Evolutionary conservation across 2,797 vertebrate genomes (phyloP), one percentile per base, ranked within the genome.

Genomic region (Tragelaphus oryx): DNA sequence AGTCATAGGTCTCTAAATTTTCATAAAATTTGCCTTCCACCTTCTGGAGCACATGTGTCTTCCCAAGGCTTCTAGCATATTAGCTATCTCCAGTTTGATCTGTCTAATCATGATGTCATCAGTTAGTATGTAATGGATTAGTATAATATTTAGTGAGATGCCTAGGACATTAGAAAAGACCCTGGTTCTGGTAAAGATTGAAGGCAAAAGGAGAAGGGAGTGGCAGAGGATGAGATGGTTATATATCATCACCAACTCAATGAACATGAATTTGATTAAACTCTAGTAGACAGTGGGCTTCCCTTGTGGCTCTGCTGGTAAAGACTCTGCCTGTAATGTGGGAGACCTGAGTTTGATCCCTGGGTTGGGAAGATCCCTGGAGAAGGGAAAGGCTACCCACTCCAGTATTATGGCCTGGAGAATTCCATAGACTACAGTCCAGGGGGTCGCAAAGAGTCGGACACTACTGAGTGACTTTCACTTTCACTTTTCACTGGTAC

Each of bases 391-490:
- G 17, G 18, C 62, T 68, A 68, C n/a, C n/a, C 62, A 68, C 18
- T 22, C 62, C 18, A 22, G 62, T 68, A 37, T 22, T 68, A n/a
- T 68, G 62, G 62, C n/a, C 62, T 68, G n/a, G 62, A 37, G n/a
- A 68, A 68, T 68, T 37, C 62, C n/a, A 68, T 11, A 68, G 59
- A n/a, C 28, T 16, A 8, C 59, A 62, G 62, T 22, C 62, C 62
- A 68, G n/a, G n/a, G 8, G 4, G 2, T 65, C 4, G 2, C 4
- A 65, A 65, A 65, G 30, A 33, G 30, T 33, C 1, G 0, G 16
- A 33, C 30, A 18, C 60, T 65, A 65, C 16, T 33, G 30, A 65
- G 30, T 33, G 1, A 18, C 60, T 33, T 65, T 62, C 60, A 62
- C 30, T 62, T 62, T 62, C 60, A 65, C 60, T 65, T 65, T 33